Conservation (phyloP, 2,113 vertebrate genomes). For the Notechis scutatus region DNA sequence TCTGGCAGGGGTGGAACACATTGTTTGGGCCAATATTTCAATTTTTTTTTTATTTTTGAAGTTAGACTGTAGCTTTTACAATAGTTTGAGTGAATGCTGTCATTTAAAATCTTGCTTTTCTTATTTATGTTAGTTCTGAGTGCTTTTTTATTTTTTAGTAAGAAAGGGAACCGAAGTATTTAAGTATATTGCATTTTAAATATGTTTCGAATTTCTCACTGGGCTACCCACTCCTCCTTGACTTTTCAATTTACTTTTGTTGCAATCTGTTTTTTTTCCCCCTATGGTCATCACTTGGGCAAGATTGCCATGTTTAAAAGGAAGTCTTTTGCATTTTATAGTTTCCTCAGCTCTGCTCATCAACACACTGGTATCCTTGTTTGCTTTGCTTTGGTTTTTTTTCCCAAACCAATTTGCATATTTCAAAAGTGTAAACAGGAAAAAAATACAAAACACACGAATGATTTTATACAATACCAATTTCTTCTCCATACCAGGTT, state of each 20-base stretch:
- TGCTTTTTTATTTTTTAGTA: not conserved
- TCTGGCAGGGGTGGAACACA: accelerated
- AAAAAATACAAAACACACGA: not conserved
- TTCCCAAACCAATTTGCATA: not conserved
- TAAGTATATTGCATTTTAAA: not conserved
- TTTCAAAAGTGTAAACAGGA: not conserved
- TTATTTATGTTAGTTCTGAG: not conserved
- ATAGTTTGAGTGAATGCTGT: not conserved
- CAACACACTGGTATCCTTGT: not conserved
- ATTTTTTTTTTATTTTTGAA: not conserved
- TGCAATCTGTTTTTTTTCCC: not conserved
- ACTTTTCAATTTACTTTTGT: not conserved
- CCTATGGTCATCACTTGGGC: not conserved
- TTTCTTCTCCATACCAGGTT: not conserved
- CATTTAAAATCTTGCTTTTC: not conserved
- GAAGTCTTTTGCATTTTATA: not conserved
- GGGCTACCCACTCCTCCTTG: not conserved
- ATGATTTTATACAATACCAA: not conserved
- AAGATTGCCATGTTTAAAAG: not conserved
- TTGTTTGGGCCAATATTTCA: not conserved
- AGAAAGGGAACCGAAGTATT: not conserved
- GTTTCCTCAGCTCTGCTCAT: not conserved
- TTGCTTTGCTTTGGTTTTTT: not conserved
- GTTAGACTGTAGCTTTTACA: not conserved
- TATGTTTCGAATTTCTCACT: not conserved